These are phyloP conservation scores for Anser brachyrhynchus DNA, from an alignment of 2,113 vertebrate genomes.

Conservation along the genomic window DNA sequence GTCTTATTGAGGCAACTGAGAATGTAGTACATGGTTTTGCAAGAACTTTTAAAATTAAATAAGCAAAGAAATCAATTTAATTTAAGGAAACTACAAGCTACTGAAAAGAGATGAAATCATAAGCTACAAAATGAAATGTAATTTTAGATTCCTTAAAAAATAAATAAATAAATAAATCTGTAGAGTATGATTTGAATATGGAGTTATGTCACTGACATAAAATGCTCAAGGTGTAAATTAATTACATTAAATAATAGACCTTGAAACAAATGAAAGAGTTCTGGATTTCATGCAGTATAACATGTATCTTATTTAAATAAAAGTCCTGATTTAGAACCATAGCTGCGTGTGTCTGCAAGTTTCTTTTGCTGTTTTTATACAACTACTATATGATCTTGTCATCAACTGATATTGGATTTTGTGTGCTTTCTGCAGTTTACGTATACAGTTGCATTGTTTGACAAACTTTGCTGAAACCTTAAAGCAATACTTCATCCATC, in stretches of 20 bases:
- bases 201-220: neutral
- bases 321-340: neutral
- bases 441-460: neutral
- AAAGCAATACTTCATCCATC: conserved; percentile 49
- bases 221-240: neutral
- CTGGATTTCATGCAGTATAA: neutral
- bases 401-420: neutral
- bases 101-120: neutral
- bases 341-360: neutral
- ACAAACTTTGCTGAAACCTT: neutral
- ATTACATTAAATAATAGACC: neutral
- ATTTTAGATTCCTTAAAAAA: neutral
- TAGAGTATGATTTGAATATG: neutral
- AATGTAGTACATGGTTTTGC: neutral
- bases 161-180: too few species aligned
- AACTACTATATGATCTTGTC: neutral
- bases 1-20: neutral
- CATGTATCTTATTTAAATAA: neutral
- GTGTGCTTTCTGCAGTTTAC: neutral
- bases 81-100: neutral
- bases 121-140: neutral
- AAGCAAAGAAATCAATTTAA: neutral
- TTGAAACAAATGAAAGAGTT: neutral
- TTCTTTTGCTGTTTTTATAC: neutral
- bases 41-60: neutral